Evolutionary conservation across 2,888 invertebrate genomes (phyloP), one percentile per base, ranked within the genome.

Genomic region (Entomobrya multifasciata): DNA sequence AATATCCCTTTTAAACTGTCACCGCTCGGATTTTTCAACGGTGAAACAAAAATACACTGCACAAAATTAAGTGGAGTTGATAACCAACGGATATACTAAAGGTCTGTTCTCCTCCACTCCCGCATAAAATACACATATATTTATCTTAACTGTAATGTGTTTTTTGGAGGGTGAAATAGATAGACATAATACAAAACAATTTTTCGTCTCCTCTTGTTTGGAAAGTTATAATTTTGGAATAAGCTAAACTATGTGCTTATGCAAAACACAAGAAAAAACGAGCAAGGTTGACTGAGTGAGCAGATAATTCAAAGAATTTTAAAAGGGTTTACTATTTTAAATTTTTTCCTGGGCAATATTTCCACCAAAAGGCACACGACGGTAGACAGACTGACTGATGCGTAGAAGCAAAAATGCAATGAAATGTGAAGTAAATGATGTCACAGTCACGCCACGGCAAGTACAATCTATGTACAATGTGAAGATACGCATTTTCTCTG

Each of bases 251-350:
- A 49, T n/a, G 72, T 49, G 25, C 22, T 30, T 30, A 17, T 36
- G 27, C 27, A 49, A 47, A 25, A 17, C 3, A 22, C 22, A 62
- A 11, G 62, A 10, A 27, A 27, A 17, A 72, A 65, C 11, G 0
- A 52, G 25, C 49, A 49, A 72, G 15, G 30, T 49, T 65, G 36
- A 17, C 57, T 52, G 83, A 77, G n/a, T 52, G 83, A 77, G n/a
- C 13, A 76, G 83, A 77, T 77, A 77, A 81, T 81, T 70, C 55
- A 65, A 87, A 57, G 87, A 87, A 87, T 87, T 82, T 87, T 81
- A 86, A 87, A 82, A 79, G 82, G 77, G 70, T 81, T 83, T 87
- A 87, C 82, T 87, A 82, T 87, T 87, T 87, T 87, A 74, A 82
- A 87, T 81, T 87, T 82, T n/a, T 82, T 82, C 87, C 6, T 30